Evolutionary conservation across 2,888 invertebrate species (phyloP), one percentile per base, ranked within the genome.

Genomic region (Ophioninae sp.): DNA sequence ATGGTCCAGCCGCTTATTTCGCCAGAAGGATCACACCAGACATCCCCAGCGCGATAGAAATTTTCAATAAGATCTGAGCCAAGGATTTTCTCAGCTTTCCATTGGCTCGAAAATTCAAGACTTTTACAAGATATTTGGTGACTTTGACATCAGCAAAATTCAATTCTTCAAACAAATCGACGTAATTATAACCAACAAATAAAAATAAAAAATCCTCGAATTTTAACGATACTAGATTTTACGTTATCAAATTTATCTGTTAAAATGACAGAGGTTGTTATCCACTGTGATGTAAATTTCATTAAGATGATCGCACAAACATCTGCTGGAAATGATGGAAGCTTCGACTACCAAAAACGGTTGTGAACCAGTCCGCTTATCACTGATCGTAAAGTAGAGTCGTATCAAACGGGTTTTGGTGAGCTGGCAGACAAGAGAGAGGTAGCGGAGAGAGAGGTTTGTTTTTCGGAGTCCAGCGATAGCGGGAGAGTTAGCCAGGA

Each of bases 391-490:
- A 61, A 41, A 79, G 1, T 37, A 67, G 39, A 30, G 51, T 76
- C 65, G 72, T 23, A 73, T 58, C 51, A 51, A 51, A 51, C 51
- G 13, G 77, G 51, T 64, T 56, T 20, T 23, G 2, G n/a, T 30
- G 56, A 10, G 72, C 37, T 22, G 67, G 67, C 59, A 20, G 22
- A 76, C 58, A 56, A 63, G 77, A 63, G 72, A 61, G 61, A 30
- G 22, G 41, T 6, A 10, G 22, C 9, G 67, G 10, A 30, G 9
- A 6, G 76, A 63, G 73, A 63, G 63, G n/a, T 17, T 68, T 73
- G 68, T 67, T 73, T 41, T 73, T 6, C 73, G 61, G 67, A 80
- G 72, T 79, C 79, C 67, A 63, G 61, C 75, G 75, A 77, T 13
- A 59, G 63, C 41, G 44, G 61, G 63, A n/a, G 56, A 68, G 71